Evolutionary conservation across 2,888 invertebrate species (phyloP).

Genomic region (Catocala sponsa): DNA sequence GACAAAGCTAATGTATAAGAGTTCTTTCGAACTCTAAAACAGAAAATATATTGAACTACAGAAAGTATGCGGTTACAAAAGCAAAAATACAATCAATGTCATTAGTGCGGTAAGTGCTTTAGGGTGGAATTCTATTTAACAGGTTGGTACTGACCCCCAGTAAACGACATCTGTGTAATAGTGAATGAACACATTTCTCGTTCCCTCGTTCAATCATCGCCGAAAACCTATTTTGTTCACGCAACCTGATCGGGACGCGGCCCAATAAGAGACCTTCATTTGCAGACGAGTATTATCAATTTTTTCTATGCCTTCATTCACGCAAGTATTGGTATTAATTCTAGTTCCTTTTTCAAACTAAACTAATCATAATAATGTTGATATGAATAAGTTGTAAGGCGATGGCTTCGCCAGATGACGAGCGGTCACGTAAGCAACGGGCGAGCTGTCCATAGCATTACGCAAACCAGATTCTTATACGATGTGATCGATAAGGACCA

Average conservation of each 20-base stretch:
- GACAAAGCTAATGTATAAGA: too few relatives aligned
- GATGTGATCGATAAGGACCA: too few relatives aligned
- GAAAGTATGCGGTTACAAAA: not conserved
- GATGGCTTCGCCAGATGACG: too few relatives aligned
- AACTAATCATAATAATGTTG: too few relatives aligned
- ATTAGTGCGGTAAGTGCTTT: not conserved
- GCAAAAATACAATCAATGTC: conserved; percentile 3
- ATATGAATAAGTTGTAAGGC: too few relatives aligned
- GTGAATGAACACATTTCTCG: conserved; percentile 18
- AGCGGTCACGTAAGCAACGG: too few relatives aligned
- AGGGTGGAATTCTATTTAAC: not conserved
- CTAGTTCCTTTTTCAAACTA: too few relatives aligned
- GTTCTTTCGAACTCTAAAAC: too few relatives aligned
- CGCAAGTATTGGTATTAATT: too few relatives aligned
- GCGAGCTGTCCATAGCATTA: too few relatives aligned
- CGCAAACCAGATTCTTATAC: too few relatives aligned
- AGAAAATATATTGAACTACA: conserved; percentile 12
- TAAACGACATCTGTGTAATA: not conserved
- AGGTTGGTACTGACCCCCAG: not conserved
- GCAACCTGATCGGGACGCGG: conserved; percentile 16
- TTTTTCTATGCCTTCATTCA: not conserved
- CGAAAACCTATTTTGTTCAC: conserved; percentile 25
- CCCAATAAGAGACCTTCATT: conserved; percentile 29
- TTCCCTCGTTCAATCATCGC: conserved; percentile 26
- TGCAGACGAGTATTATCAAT: conserved; percentile 9